Base-by-base conservation (phyloP, 2,888 invertebrate genomes). In the Spodoptera exigua region DNA sequence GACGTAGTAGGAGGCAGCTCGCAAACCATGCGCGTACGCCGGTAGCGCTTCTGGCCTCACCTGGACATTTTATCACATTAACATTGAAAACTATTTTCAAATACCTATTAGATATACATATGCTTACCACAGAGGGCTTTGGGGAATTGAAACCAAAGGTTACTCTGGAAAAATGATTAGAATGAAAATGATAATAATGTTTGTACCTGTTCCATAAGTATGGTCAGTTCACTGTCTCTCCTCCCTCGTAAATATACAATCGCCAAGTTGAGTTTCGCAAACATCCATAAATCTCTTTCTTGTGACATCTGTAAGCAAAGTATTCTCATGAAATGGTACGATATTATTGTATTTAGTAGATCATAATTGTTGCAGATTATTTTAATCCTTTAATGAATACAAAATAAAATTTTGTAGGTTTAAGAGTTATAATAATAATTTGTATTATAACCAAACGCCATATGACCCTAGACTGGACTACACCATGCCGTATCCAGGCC, bases 1-100 rank as follows among this genome's bases (percentile, higher is more conserved):
- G 37, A 99, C 99, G 89, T 99, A 99, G 92, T 98, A 98, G 1
- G 98, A 98, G 7, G 98, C 98, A n/a, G 99, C 99, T 85, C 98
- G 96, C 67, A 99, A 93, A 58, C 99, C 98, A 88, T 99, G 99
- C 53, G 99, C 99, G 90, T 97, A 97, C 27, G 98, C 96, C 9
- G 98, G 98, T 67, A 99, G 93, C 70, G 97, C 97, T 85, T 99
- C 99, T 0, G 99, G 99, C 86, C 99, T 97, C 54, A 99, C 98
- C 85, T 97, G 95, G 2, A n/a, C 11, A 17, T 46, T 11, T 14
- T 27, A 18, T 9, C 2, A 16, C 10, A 18, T 14, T 39, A 40
- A 13, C 18, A 46, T 27, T 27, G 14, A 14, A 5, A 35, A 41
- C 16, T 17, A 27, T 27, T 27, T 27, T 27, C 9, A 27, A 9